Percentiles rank a stretch among this genome's conserved stretches.
These are phyloP conservation scores for Neostethus bicornis DNA, from an alignment of 2,797 vertebrate species.

Conservation along the genomic window DNA sequence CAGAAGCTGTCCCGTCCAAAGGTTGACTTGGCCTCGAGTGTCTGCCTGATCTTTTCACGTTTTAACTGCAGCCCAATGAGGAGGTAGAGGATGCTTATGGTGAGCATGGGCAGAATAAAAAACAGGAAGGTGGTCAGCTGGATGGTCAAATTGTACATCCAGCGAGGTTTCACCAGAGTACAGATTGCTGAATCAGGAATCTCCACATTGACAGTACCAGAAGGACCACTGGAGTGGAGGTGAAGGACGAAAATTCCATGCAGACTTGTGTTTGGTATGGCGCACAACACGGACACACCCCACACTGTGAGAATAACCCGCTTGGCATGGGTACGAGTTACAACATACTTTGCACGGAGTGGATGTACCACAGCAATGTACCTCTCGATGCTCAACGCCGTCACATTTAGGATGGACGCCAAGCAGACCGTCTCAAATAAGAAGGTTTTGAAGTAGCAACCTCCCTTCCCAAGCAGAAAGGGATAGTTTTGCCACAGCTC, in stretches of 20 bases:
- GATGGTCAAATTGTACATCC: slow-evolving; percentile 90
- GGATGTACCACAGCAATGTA: slow-evolving; percentile 95
- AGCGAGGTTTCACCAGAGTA: slow-evolving; percentile 80
- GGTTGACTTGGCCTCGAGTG: slow-evolving; percentile 71
- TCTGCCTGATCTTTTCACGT: slow-evolving; percentile 82
- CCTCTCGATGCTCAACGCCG: slow-evolving; percentile 90
- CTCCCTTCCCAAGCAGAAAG: slow-evolving; percentile 84
- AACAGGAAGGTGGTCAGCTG: slow-evolving; percentile 90
- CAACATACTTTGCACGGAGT: slow-evolving; percentile 87
- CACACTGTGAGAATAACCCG: slow-evolving; percentile 87
- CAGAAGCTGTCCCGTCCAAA: slow-evolving; percentile 63
- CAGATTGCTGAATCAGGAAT: slow-evolving; percentile 85
- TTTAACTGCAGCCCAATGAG: slow-evolving; percentile 89
- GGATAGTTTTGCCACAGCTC: slow-evolving; percentile 96
- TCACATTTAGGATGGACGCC: slow-evolving; percentile 93
- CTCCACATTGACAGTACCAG: slow-evolving; percentile 40
- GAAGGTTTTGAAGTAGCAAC: slow-evolving; percentile 92
- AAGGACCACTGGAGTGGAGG: slow-evolving; percentile 27
- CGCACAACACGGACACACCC: slow-evolving; percentile 85
- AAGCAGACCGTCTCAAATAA: slow-evolving; percentile 93
- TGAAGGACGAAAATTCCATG: slow-evolving; percentile 83
- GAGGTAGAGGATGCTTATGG: slow-evolving; percentile 89
- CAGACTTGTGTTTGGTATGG: slow-evolving; percentile 92
- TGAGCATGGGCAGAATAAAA: slow-evolving; percentile 91
- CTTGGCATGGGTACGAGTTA: slow-evolving; percentile 87